Evolutionary conservation across 2,888 invertebrate species (phyloP).

Genomic region (Cenopis cana): DNA sequence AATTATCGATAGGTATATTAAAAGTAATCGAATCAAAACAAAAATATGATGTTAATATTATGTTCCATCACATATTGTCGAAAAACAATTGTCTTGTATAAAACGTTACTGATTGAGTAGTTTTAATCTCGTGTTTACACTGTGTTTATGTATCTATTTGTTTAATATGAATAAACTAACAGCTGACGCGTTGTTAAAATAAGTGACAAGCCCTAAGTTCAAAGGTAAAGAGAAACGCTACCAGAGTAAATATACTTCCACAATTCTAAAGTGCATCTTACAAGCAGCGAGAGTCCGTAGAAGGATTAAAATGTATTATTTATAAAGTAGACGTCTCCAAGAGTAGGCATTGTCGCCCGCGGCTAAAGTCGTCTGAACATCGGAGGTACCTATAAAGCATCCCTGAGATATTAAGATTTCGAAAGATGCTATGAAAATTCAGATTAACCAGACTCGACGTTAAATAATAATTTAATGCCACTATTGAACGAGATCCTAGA

Average conservation of each 20-base stretch:
- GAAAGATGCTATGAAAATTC: neutral
- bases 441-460: too few species aligned
- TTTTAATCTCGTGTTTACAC: too few species aligned
- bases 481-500: too few species aligned
- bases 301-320: slow-evolving; percentile 71
- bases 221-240: slow-evolving; percentile 1
- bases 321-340: slow-evolving; percentile 60
- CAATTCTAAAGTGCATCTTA: slow-evolving; percentile 28
- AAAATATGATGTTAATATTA: too few species aligned
- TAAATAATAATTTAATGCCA: too few species aligned
- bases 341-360: slow-evolving; percentile 48
- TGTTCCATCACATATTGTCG: too few species aligned
- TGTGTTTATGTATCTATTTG: too few species aligned
- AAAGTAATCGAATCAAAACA: too few species aligned
- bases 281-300: slow-evolving; percentile 49
- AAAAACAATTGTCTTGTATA: too few species aligned
- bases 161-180: too few species aligned
- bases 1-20: too few species aligned
- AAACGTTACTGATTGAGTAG: too few species aligned
- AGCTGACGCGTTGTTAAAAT: neutral
- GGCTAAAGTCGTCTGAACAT: slow-evolving; percentile 36
- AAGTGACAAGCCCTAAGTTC: slow-evolving; percentile 1
- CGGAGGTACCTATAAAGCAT: neutral
- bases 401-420: slow-evolving; percentile 1
- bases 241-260: slow-evolving; percentile 11